phyloP scores from a whole-genome alignment of 2,888 invertebrate species.

The Aphidius colemani region DNA sequence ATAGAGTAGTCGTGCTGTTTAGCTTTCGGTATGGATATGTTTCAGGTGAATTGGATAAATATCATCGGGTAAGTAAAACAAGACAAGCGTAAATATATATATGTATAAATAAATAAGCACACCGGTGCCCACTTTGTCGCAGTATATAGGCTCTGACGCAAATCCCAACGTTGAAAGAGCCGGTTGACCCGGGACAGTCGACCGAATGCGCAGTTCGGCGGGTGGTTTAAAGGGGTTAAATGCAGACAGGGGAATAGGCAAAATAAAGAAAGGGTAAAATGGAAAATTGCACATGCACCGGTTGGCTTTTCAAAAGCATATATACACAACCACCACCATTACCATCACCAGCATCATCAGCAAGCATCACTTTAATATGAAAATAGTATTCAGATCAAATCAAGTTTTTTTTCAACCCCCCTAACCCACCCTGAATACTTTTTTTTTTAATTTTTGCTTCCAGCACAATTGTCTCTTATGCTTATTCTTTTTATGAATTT shows the following conservation, averaged over 20 bases:
- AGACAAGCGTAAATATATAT: background rate
- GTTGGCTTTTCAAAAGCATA: background rate
- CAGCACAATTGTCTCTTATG: no score
- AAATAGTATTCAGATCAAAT: no score
- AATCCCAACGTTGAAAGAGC: conserved; percentile 12
- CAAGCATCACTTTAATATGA: no score
- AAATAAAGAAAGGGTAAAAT: conserved; percentile 4
- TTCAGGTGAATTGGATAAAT: conserved; percentile 17
- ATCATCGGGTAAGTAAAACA: conserved; percentile 9
- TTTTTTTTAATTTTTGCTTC: no score
- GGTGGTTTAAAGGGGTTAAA: no score
- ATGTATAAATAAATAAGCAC: no score
- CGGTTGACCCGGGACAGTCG: conserved; percentile 20
- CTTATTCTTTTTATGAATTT: background rate
- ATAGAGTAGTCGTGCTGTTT: no score
- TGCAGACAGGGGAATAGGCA: background rate
- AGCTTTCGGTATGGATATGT: background rate
- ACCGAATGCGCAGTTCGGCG: conserved; percentile 17
- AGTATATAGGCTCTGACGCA: conserved; percentile 14
- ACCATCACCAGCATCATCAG: no score
- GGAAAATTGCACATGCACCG: conserved; percentile 10
- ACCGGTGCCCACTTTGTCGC: no score
- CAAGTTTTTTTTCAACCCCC: no score
- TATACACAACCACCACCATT: no score
- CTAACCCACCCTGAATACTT: no score